A percentile compares a stretch with the other conserved stretches of the same genome.
Conservation (phyloP, 2,888 invertebrate genomes). For the Xylota sylvarum region DNA sequence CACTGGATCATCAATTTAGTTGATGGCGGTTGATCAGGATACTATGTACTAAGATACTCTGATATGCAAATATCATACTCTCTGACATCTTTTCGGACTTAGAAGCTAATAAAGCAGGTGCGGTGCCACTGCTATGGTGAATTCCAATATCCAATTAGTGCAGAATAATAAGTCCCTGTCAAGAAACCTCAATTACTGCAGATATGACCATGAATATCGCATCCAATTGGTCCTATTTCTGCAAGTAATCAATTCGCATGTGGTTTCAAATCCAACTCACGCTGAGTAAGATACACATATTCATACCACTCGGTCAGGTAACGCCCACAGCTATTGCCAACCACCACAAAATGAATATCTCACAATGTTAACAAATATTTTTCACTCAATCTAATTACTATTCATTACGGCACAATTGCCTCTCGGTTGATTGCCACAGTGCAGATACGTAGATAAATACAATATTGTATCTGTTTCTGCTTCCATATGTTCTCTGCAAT, state of each 20-base stretch:
- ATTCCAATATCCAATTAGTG: too few relatives aligned
- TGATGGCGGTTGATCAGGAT: too few relatives aligned
- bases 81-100: too few relatives aligned
- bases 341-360: slow-evolving; percentile 49
- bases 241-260: neutral
- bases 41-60: too few relatives aligned
- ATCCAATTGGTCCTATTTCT: neutral
- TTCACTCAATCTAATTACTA: slow-evolving; percentile 75
- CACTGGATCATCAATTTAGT: too few relatives aligned
- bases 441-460: slow-evolving; percentile 10
- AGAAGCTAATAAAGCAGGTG: too few relatives aligned
- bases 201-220: neutral
- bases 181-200: neutral
- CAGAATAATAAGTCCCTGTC: too few relatives aligned
- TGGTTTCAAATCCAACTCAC: slow-evolving; percentile 4
- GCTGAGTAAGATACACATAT: slow-evolving; percentile 44
- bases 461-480: slow-evolving; percentile 16
- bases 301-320: neutral
- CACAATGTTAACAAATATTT: slow-evolving; percentile 68
- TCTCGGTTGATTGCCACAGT: slow-evolving; percentile 56
- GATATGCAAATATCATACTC: too few relatives aligned
- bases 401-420: slow-evolving; percentile 69
- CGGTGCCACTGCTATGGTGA: too few relatives aligned
- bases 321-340: slow-evolving; percentile 50
- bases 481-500: slow-evolving; percentile 63